Conservation (phyloP, 2,888 invertebrate species). For the Pachydiplax longipennis region DNA sequence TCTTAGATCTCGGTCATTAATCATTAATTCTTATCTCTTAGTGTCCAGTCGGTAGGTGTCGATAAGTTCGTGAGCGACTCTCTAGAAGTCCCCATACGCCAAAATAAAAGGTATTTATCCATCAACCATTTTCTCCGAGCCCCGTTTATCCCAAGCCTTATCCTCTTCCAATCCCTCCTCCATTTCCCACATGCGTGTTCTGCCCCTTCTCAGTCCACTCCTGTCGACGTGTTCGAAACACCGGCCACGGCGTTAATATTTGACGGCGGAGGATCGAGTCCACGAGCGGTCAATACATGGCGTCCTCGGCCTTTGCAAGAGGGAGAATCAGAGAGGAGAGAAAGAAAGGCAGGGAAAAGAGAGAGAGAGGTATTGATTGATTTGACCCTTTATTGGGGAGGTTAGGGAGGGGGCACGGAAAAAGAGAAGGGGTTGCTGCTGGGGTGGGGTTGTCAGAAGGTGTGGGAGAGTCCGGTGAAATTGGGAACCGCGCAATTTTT, state of each 20-base stretch:
- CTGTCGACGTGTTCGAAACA: slow-evolving; percentile 11
- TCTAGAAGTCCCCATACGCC: no score
- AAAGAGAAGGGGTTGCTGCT: neutral
- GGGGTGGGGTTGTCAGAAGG: no score
- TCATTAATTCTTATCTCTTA: no score
- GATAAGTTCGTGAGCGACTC: no score
- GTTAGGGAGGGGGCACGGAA: neutral
- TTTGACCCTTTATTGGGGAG: neutral
- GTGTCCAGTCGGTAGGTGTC: no score
- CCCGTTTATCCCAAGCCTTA: neutral
- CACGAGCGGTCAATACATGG: slow-evolving; percentile 36
- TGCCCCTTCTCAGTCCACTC: neutral
- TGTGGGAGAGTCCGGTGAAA: no score
- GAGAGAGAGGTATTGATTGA: neutral
- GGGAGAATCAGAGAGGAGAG: neutral
- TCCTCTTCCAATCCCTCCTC: neutral
- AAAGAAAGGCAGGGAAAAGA: neutral
- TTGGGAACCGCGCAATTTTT: no score
- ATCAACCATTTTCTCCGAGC: neutral
- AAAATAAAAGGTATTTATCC: no score
- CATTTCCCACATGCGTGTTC: neutral
- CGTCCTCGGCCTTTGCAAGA: neutral
- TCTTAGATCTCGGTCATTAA: no score
- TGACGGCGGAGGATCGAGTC: slow-evolving; percentile 11
- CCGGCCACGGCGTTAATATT: slow-evolving; percentile 36